Evolutionary conservation across 2,888 invertebrate genomes (phyloP).

Genomic region (Epistrophe grossulariae): DNA sequence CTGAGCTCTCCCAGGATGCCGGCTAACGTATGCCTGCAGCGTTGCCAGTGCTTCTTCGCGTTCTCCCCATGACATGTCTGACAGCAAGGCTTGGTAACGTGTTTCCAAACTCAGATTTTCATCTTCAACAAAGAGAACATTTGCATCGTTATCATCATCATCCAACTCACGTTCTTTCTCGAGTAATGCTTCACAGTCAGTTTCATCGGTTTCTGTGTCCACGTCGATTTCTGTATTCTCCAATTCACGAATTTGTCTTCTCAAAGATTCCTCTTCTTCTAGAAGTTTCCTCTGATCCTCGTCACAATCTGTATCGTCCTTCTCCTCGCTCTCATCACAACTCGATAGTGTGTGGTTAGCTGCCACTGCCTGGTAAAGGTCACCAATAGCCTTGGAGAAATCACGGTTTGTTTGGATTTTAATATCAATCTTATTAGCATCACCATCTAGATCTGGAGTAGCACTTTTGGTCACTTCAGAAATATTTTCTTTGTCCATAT

Average conservation of each 20-base stretch:
- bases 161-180: constrained; percentile 80
- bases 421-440: constrained; percentile 82
- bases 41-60: constrained; percentile 92
- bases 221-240: constrained; percentile 89
- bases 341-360: constrained; percentile 79
- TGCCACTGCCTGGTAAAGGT: constrained; percentile 81
- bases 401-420: constrained; percentile 84
- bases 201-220: constrained; percentile 93
- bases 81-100: constrained; percentile 89
- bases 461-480: constrained; percentile 37
- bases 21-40: constrained; percentile 90
- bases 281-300: constrained; percentile 90
- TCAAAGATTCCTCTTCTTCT: constrained; percentile 90
- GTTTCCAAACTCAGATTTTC: constrained; percentile 86
- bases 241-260: constrained; percentile 90
- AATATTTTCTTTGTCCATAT: constrained; percentile 35
- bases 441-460: constrained; percentile 68
- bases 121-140: constrained; percentile 82
- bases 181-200: constrained; percentile 83
- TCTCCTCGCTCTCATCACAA: constrained; percentile 86
- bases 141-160: constrained; percentile 79
- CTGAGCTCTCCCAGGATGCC: constrained; percentile 96
- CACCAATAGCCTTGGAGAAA: constrained; percentile 83
- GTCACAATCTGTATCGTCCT: constrained; percentile 85
- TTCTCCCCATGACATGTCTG: constrained; percentile 93